Base-by-base conservation (phyloP, 1,140 invertebrate genomes). In the Tetranychus cinnabarinus region DNA sequence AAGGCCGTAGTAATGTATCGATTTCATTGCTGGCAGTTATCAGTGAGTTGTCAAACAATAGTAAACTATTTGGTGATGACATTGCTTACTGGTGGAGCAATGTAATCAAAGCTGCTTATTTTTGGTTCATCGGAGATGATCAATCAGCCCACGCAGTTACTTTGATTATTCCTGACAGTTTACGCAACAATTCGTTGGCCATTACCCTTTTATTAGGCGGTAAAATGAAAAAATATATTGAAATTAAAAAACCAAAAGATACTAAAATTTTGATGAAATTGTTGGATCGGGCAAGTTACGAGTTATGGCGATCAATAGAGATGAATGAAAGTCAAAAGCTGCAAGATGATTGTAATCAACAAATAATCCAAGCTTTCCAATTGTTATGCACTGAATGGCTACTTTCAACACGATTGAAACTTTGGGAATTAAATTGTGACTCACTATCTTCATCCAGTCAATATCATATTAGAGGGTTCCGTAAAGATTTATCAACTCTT, bases 311-410 rank as follows among this genome's bases (percentile, higher is more conserved):
- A 35, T 65, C 64, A 8, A 60, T 62, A n/a, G 64, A 65, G 55
- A 31, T 58, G 31, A 48, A 52, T 47, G 50, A 60, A 13, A 57
- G 48, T 23, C n/a, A 46, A 33, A 60, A 52, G 33, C 4, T 12
- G 7, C 31, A 56, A 12, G 54, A 56, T 33, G 60, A 61, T 36
- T 62, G 64, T 52, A 47, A 61, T 47, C 62, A 64, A 36, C 61
- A 62, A 37, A 56, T 65, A 23, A 54, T 77, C 13, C 70, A 93
- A 87, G 74, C 86, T 64, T 81, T 85, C 63, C 87, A 93, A 73
- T 74, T 95, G 48, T 73, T 93, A 61, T 79, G 86, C 61, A 88
- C 85, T 70, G 90, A 96, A 72, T 93, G 88, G 88, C 70, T 95
- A 60, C 71, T 96, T 63, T 87, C 89, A 67, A 84, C 88, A 35